Evolutionary conservation across 2,113 vertebrate species (phyloP), one percentile per base, ranked within the genome.

Genomic region (Corythornis madagascariensis): DNA sequence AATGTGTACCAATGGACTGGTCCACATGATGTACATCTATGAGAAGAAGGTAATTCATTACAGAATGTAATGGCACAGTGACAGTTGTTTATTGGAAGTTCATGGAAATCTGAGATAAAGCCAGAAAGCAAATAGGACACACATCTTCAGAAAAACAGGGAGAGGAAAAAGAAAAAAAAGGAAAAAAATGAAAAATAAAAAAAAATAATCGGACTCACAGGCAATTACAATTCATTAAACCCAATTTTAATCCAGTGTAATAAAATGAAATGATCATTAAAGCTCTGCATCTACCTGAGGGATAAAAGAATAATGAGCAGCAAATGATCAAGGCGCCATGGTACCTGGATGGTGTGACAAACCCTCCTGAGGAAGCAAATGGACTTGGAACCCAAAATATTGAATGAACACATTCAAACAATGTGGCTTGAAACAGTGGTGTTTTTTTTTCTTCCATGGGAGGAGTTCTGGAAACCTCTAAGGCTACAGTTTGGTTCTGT

Each of bases 231-330:
- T 56, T 66, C 48, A 67, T 56, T 66, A 82, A 91, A 88, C 11
- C 18, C 76, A 65, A 70, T 91, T 91, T 95, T 83, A 83, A 86
- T 83, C 38, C 35, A 65, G 47, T 0, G 0, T 40, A 90, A 90
- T 94, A 75, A 43, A 94, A 94, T 88, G 47, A 79, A 86, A 77
- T 78, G 12, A 60, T 83, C 50, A 86, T 86, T 95, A 86, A 95
- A 93, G 35, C 26, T 83, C 53, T 11, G 2, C 26, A 31, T 56
- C 14, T 86, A 90, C 83, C 80, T 91, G 61, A n/a, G 11, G 35
- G 13, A 64, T 88, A 91, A 88, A 8, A 29, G 65, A 86, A 77
- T 83, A 95, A 91, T 24, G 17, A 88, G 64, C 33, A 80, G 76
- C 38, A 83, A 86, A 83, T 0, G 0, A 77, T 24, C 52, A 13